A percentile compares a stretch with the other conserved stretches of the same genome.
Conservation (phyloP, 1,140 invertebrate species). For the Melitaea cinxia region DNA sequence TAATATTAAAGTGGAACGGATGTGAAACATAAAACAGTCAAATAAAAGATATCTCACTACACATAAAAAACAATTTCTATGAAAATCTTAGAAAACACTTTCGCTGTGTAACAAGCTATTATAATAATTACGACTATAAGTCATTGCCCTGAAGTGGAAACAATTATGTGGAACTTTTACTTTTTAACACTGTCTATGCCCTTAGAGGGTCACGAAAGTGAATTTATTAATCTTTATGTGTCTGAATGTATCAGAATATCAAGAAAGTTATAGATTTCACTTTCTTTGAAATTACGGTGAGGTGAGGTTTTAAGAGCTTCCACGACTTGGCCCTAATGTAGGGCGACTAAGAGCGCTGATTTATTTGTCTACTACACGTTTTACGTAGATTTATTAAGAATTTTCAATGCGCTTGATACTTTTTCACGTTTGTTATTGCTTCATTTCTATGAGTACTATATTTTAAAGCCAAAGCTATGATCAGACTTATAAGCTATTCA, state of each 20-base stretch:
- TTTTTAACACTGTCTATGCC: constrained; percentile 35
- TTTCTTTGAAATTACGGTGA: constrained; percentile 58
- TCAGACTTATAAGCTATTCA: no score
- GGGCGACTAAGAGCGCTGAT: neutral
- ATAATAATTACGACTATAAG: constrained; percentile 22
- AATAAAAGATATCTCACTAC: neutral
- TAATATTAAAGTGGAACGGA: neutral
- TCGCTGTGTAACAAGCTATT: neutral
- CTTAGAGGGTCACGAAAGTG: constrained; percentile 43
- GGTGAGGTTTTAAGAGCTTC: constrained; percentile 28
- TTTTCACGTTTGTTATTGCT: no score
- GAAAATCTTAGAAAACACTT: constrained; percentile 9
- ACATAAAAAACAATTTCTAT: neutral
- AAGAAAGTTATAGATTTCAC: constrained; percentile 53
- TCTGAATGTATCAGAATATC: constrained; percentile 18
- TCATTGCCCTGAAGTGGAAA: constrained; percentile 20
- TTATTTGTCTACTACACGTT: no score
- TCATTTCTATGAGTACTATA: no score
- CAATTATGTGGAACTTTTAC: constrained; percentile 35
- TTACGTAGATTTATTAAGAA: neutral
- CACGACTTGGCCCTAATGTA: constrained; percentile 12
- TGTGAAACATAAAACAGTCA: neutral
- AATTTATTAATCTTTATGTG: constrained; percentile 39
- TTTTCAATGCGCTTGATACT: no score
- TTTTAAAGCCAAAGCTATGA: no score